These are phyloP conservation scores for Alca torda DNA, from an alignment of 2,797 vertebrate genomes.

Conservation along the genomic window DNA sequence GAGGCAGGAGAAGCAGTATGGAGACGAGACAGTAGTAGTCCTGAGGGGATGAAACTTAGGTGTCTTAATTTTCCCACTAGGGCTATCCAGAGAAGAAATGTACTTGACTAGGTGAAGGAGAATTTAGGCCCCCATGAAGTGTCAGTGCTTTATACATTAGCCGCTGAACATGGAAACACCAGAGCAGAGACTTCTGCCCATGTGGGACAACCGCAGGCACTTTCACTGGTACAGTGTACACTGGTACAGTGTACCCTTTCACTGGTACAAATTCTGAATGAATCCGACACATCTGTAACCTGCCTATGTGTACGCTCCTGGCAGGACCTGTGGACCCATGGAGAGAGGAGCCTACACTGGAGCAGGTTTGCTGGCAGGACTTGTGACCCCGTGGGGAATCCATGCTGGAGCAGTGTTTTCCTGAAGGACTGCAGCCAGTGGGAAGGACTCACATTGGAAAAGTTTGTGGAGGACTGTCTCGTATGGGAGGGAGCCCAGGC, in stretches of 20 bases:
- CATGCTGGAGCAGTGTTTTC: not conserved
- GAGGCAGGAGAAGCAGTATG: not conserved
- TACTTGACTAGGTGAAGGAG: not conserved
- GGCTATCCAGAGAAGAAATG: not conserved
- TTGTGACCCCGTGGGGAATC: not conserved
- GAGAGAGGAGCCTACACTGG: too few relatives aligned
- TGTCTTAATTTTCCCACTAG: not conserved
- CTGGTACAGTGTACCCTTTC: not conserved
- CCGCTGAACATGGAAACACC: not conserved
- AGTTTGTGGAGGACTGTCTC: not conserved
- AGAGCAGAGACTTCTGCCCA: not conserved
- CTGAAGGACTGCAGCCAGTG: not conserved
- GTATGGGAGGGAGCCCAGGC: not conserved
- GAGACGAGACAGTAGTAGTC: not conserved
- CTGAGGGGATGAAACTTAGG: not conserved
- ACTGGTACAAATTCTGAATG: not conserved
- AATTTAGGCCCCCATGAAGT: not conserved
- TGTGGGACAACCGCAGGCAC: not conserved
- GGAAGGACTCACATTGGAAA: not conserved
- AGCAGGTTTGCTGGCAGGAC: too few relatives aligned
- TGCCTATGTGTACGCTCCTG: not conserved
- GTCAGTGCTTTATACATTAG: fast-evolving
- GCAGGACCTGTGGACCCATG: too few relatives aligned
- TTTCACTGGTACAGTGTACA: not conserved
- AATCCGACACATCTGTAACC: not conserved